These are phyloP conservation scores for Dipus sagitta DNA, from an alignment of 2,797 vertebrate genomes.

Conservation along the genomic window DNA sequence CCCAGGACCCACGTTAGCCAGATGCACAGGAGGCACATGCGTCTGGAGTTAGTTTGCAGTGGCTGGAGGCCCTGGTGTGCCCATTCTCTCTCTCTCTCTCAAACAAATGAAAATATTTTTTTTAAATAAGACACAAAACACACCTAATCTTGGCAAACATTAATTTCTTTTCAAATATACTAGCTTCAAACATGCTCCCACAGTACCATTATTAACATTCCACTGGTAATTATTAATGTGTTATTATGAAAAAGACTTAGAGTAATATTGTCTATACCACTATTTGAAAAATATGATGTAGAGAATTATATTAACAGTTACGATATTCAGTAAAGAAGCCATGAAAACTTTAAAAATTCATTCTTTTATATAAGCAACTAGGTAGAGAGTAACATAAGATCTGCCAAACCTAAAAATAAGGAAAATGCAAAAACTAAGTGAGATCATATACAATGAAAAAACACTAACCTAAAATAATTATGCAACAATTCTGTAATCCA, in stretches of 20 bases:
- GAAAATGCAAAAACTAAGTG: background rate
- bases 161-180: background rate
- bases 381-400: background rate
- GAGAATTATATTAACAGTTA: background rate
- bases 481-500: background rate
- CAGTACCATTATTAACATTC: background rate
- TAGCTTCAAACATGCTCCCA: background rate
- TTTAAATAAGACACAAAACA: background rate
- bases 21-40: too few species aligned
- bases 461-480: background rate
- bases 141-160: background rate
- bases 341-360: background rate
- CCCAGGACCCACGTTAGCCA: too few species aligned
- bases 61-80: too few species aligned
- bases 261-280: background rate
- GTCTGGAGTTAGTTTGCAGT: too few species aligned
- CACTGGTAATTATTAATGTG: too few species aligned
- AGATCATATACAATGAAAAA: background rate
- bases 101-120: too few species aligned
- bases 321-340: conserved; percentile 38
- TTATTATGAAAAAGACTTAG: background rate
- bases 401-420: background rate
- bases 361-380: background rate
- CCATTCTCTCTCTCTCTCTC: too few species aligned
- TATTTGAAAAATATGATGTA: background rate